Conservation (phyloP, 2,797 vertebrate genomes). For the Crenichthys baileyi region DNA sequence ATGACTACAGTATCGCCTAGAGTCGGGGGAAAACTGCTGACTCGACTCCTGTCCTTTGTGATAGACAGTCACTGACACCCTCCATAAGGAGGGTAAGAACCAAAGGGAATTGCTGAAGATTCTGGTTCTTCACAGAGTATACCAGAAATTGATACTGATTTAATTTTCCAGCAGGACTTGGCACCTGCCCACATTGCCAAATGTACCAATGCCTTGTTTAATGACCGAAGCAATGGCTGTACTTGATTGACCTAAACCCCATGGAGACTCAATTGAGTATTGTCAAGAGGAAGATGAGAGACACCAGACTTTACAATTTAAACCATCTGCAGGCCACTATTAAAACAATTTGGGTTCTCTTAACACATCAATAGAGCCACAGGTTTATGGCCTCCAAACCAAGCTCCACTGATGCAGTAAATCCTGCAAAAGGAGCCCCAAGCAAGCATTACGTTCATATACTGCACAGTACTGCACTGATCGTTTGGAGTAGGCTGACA, state of each 20-base stretch:
- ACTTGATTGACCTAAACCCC: no score
- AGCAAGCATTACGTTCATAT: background rate
- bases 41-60: background rate
- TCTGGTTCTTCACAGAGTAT: background rate
- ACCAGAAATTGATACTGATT: background rate
- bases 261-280: background rate
- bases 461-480: background rate
- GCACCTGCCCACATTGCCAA: background rate
- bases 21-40: background rate
- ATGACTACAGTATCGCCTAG: background rate
- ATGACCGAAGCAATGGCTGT: no score
- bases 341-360: background rate
- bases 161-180: background rate
- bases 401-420: background rate
- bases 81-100: background rate
- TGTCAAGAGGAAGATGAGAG: background rate
- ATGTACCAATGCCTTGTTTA: background rate
- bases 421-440: background rate
- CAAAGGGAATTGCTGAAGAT: background rate
- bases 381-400: background rate
- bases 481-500: background rate
- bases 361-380: background rate
- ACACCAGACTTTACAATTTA: background rate
- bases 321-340: background rate
- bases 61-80: background rate